Conservation (phyloP, 2,888 invertebrate species). For the Sesamia inferens region DNA sequence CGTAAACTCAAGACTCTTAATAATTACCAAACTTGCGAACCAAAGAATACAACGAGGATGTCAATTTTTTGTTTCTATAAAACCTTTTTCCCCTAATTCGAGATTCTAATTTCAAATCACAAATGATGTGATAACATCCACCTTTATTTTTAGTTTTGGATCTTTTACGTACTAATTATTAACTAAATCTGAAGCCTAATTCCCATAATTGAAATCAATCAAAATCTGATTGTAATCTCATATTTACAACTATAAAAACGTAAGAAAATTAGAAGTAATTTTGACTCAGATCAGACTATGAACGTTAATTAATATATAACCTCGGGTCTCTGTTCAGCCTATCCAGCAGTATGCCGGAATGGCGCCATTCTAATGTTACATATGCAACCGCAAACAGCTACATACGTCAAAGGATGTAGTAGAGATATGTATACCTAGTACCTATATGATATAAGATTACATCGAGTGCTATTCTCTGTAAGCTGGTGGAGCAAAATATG, state of each 20-base stretch:
- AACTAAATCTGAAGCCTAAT: not conserved
- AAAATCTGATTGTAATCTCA: not conserved
- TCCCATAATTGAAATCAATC: not conserved
- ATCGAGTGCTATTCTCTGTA: constrained; percentile 30
- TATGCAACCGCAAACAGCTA: constrained; percentile 39
- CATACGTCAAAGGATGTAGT: constrained; percentile 47
- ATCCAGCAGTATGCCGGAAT: constrained; percentile 40
- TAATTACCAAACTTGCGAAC: constrained; percentile 2
- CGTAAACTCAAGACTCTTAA: not conserved
- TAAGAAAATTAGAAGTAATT: not conserved
- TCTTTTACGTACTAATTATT: not conserved
- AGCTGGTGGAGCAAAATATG: constrained; percentile 33
- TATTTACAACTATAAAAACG: not conserved
- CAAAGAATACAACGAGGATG: not conserved
- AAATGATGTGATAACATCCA: not conserved
- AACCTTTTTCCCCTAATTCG: not conserved
- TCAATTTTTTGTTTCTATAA: not conserved
- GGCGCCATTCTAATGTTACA: constrained; percentile 50
- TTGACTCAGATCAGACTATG: too few species aligned
- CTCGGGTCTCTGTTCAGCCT: constrained; percentile 27
- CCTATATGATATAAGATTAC: constrained; percentile 42
- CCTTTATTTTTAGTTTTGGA: not conserved
- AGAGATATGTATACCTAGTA: constrained; percentile 12
- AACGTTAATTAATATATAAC: too few species aligned
- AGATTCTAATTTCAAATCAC: not conserved